Evolutionary conservation across 2,113 vertebrate genomes (phyloP).

Genomic region (Platichthys flesus): DNA sequence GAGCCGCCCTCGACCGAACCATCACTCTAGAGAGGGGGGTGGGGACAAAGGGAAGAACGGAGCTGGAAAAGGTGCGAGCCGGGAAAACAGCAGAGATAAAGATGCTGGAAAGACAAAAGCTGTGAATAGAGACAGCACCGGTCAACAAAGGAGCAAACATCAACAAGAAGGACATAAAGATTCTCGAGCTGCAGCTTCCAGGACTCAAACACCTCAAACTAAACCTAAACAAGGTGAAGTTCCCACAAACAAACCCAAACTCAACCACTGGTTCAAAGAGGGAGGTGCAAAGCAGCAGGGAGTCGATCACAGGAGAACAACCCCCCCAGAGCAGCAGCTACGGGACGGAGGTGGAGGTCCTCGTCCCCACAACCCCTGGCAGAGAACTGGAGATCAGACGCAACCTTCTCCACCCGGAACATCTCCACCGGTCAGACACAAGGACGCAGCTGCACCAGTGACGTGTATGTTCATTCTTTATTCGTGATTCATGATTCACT

Average conservation of each 20-base stretch:
- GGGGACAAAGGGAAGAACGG: not conserved
- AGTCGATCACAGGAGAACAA: not conserved
- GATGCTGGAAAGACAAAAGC: constrained; percentile 4
- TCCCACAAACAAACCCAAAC: constrained; percentile 7
- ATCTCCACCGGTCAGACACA: not conserved
- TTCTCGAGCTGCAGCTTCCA: not conserved
- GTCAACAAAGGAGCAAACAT: not conserved
- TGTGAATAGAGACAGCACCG: not conserved
- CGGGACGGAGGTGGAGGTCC: not conserved
- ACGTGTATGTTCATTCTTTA: constrained; percentile 9
- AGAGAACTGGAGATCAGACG: not conserved
- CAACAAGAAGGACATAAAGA: not conserved
- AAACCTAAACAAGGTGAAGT: not conserved
- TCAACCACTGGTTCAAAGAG: constrained; percentile 40
- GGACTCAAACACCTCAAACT: not conserved
- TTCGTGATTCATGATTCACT: no score
- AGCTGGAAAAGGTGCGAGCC: not conserved
- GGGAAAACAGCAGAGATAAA: constrained; percentile 16
- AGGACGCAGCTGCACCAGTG: not conserved
- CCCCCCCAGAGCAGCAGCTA: not conserved
- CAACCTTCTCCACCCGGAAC: constrained; percentile 5
- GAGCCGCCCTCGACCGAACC: not conserved
- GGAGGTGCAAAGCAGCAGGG: not conserved
- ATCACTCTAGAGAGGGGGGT: not conserved
- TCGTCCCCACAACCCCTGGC: not conserved